These are phyloP conservation scores for Chlorodrepanis virens DNA, from an alignment of 2,113 vertebrate genomes.

Conservation along the genomic window DNA sequence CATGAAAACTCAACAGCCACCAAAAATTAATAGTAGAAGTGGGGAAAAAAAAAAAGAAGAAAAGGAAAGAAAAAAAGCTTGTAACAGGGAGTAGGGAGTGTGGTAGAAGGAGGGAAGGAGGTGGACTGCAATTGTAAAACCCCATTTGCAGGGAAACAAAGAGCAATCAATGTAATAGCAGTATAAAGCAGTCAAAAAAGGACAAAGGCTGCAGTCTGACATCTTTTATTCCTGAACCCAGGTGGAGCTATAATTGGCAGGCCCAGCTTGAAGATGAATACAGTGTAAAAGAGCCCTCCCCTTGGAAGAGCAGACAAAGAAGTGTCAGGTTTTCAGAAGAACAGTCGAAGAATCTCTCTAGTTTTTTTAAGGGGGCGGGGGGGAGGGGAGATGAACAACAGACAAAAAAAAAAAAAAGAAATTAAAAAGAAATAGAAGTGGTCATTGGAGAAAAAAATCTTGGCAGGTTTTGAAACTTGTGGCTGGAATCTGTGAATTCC, in stretches of 20 bases:
- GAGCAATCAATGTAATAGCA: slow-evolving; percentile 35
- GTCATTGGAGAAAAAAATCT: background rate
- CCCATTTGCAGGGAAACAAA: slow-evolving; percentile 39
- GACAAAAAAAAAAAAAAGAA: background rate
- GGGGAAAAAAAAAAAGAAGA: too few relatives aligned
- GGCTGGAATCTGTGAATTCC: slow-evolving; percentile 11
- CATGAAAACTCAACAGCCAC: background rate
- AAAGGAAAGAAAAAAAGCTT: background rate
- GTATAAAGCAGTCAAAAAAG: slow-evolving; percentile 34
- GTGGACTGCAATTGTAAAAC: slow-evolving; percentile 22
- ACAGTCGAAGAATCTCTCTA: background rate
- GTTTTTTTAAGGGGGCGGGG: background rate
- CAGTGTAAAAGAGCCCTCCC: background rate
- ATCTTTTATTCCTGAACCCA: slow-evolving; percentile 23
- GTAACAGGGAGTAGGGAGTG: slow-evolving; percentile 1
- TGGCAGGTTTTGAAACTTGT: background rate
- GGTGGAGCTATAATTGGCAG: slow-evolving; percentile 3
- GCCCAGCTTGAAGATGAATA: background rate
- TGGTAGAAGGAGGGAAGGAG: slow-evolving; percentile 2
- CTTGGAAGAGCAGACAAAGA: slow-evolving; percentile 29
- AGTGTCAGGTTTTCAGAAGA: slow-evolving; percentile 3
- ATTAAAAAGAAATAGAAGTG: background rate
- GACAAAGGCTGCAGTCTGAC: slow-evolving; percentile 19
- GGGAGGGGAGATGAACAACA: too few relatives aligned
- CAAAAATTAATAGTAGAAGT: background rate